phyloP scores from a whole-genome alignment of 92 coral and sea anemone genomes.

The Scolanthus callimorphus region DNA sequence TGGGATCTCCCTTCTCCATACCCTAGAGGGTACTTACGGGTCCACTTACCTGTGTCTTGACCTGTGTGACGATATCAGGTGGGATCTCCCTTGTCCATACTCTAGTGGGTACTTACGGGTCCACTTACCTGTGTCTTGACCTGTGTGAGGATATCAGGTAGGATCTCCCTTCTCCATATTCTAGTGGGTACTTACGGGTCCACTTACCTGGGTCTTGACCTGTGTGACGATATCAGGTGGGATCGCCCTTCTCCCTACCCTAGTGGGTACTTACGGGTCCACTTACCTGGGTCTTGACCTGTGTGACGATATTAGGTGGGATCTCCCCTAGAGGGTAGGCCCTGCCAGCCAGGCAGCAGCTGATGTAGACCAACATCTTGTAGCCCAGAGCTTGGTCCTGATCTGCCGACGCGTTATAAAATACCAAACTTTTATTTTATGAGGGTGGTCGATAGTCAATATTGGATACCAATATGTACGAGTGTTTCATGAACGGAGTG shows the following conservation, averaged over 20 bases:
- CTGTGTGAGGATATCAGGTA: constrained; percentile 69
- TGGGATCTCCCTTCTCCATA: constrained; percentile 43
- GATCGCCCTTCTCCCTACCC: constrained; percentile 61
- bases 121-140: constrained; percentile 81
- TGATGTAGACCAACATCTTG: constrained; percentile 87
- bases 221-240: constrained; percentile 79
- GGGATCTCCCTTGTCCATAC: constrained; percentile 85
- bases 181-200: too few relatives aligned
- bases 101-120: too few relatives aligned
- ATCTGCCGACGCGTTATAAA: too few relatives aligned
- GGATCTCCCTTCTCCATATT: too few relatives aligned
- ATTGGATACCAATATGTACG: too few relatives aligned
- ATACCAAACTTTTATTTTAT: too few relatives aligned
- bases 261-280: background rate
- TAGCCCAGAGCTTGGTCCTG: constrained; percentile 78
- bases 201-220: constrained; percentile 77
- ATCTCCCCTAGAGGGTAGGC: constrained; percentile 87
- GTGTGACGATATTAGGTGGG: constrained; percentile 74
- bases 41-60: constrained; percentile 76
- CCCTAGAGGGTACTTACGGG: background rate
- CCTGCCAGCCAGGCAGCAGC: constrained; percentile 92
- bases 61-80: constrained; percentile 71
- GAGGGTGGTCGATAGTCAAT: too few relatives aligned
- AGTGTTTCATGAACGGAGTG: too few relatives aligned
- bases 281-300: constrained; percentile 76